Conservation (phyloP, 2,888 invertebrate species). For the Venustoraphidia nigricollis region DNA sequence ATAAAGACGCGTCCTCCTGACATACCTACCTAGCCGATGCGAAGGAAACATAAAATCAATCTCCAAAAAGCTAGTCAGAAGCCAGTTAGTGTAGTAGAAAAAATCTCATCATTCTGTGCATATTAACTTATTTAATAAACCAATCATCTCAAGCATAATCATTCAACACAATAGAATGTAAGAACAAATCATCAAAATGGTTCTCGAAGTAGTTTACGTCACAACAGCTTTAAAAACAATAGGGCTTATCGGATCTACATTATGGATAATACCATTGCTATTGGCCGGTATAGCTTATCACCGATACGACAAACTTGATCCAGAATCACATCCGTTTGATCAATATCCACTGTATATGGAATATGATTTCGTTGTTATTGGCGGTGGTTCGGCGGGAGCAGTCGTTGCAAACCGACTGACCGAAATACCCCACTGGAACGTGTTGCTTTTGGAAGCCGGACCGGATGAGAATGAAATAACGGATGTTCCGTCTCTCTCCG, state of each 20-base stretch:
- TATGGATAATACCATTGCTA: constrained; percentile 73
- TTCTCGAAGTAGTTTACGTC: constrained; percentile 54
- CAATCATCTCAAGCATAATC: neutral
- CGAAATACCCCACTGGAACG: constrained; percentile 60
- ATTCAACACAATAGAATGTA: neutral
- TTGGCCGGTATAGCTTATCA: constrained; percentile 69
- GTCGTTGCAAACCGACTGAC: constrained; percentile 71
- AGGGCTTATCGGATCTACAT: constrained; percentile 56
- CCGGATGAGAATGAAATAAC: constrained; percentile 79
- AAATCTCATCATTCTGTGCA: no score
- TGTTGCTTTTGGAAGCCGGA: constrained; percentile 69
- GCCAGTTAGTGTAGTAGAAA: no score
- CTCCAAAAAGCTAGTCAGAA: no score
- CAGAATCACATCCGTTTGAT: constrained; percentile 60
- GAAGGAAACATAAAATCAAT: no score
- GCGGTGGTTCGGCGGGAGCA: constrained; percentile 81
- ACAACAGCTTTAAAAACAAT: constrained; percentile 67
- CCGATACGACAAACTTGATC: constrained; percentile 66
- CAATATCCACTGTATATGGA: constrained; percentile 49
- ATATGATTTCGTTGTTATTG: constrained; percentile 73
- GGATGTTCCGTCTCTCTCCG: constrained; percentile 75
- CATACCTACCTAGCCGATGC: no score
- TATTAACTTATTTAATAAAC: no score
- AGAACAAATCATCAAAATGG: constrained; percentile 34
- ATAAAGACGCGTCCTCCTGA: no score